These are phyloP conservation scores for Zosterops hypoxanthus DNA, from an alignment of 2,113 vertebrate genomes.

Conservation along the genomic window DNA sequence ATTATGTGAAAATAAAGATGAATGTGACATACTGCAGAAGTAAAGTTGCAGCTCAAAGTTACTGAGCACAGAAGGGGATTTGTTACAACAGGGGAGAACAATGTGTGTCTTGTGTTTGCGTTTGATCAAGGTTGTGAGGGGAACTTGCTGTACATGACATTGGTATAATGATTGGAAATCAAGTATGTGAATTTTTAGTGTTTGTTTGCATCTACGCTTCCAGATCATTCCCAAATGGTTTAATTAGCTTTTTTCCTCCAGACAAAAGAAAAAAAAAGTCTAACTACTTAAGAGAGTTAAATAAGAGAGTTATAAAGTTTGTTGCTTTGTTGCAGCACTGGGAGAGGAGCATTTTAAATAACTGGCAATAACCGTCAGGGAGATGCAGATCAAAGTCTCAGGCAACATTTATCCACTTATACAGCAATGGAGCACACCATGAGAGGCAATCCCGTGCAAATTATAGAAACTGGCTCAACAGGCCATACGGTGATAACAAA, in stretches of 20 bases:
- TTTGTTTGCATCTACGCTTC: background rate
- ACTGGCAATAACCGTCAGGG: rapidly evolving
- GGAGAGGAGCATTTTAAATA: background rate
- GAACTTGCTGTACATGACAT: background rate
- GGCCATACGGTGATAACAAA: background rate
- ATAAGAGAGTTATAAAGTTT: background rate
- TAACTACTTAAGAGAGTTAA: background rate
- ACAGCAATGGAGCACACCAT: background rate
- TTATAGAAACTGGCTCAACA: background rate
- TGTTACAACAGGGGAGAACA: background rate
- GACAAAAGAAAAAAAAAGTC: background rate
- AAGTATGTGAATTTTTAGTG: background rate
- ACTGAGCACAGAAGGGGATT: slow-evolving; percentile 11
- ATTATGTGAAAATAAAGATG: slow-evolving; percentile 61
- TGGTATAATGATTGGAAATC: background rate
- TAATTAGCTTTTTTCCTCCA: background rate
- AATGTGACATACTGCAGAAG: slow-evolving; percentile 35
- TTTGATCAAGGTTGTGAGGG: slow-evolving; percentile 26
- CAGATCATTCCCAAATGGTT: slow-evolving; percentile 11
- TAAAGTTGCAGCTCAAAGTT: slow-evolving; percentile 43
- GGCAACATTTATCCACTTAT: background rate
- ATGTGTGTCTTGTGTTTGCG: background rate
- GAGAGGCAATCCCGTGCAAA: background rate
- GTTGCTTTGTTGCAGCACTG: background rate
- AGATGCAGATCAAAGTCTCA: background rate